phyloP scores from a whole-genome alignment of 2,797 vertebrate species.

The Columba guinea region DNA sequence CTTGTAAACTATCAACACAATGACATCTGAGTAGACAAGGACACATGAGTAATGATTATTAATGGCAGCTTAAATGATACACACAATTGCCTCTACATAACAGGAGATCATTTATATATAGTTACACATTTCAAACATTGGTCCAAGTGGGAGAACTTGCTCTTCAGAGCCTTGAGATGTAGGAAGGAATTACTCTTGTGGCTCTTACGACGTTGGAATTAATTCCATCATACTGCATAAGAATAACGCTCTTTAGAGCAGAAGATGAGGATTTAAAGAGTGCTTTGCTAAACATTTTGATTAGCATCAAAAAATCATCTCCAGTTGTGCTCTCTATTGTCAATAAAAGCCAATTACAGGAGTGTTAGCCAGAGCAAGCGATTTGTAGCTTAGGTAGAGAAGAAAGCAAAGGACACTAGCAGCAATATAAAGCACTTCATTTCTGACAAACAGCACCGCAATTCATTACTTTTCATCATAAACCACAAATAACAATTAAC shows the following conservation, averaged over 20 bases:
- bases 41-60: neutral
- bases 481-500: neutral
- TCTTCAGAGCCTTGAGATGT: neutral
- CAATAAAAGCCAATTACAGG: neutral
- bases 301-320: neutral
- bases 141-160: neutral
- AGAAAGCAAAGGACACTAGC: neutral
- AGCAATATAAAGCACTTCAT: neutral
- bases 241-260: neutral
- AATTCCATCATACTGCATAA: neutral
- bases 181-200: neutral
- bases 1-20: neutral
- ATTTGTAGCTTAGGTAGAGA: neutral
- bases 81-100: neutral
- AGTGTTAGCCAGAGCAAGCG: neutral
- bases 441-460: neutral
- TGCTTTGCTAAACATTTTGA: neutral
- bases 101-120: neutral
- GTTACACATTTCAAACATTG: neutral
- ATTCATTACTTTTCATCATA: neutral
- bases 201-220: neutral
- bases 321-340: neutral
- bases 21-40: neutral
- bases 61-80: neutral
- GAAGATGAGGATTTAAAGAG: neutral